These are phyloP conservation scores for Scarus forsteni DNA, from an alignment of 2,797 vertebrate genomes.

Conservation along the genomic window DNA sequence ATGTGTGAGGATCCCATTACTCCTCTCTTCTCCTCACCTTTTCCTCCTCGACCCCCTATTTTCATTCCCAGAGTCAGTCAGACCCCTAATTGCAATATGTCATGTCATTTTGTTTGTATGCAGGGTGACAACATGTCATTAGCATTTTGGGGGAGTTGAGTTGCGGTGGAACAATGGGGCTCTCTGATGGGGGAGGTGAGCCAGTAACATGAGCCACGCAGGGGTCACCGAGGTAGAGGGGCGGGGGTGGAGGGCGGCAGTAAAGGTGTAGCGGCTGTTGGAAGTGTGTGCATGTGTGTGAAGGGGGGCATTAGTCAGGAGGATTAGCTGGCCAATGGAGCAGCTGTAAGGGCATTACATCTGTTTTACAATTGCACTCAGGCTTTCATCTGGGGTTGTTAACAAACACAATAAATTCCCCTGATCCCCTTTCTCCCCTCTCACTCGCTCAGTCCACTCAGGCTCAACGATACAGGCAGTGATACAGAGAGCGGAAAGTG, in stretches of 20 bases:
- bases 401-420: conserved; percentile 86
- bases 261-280: conserved; percentile 73
- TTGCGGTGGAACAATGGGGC: conserved; percentile 72
- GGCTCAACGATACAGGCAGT: conserved; percentile 33
- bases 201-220: conserved; percentile 68
- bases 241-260: conserved; percentile 45
- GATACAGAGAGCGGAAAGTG: conserved; percentile 48
- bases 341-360: conserved; percentile 88
- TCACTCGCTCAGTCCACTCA: conserved; percentile 67
- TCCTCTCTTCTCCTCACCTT: conserved; percentile 25
- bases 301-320: conserved; percentile 80
- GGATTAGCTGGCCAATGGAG: conserved; percentile 85
- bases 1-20: conserved; percentile 1
- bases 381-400: conserved; percentile 86
- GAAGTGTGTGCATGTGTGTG: conserved; percentile 63
- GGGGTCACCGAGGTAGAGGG: conserved; percentile 65
- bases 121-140: conserved; percentile 74
- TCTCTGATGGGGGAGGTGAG: conserved; percentile 73
- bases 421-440: conserved; percentile 77
- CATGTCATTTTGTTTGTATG: conserved; percentile 75
- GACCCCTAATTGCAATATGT: conserved; percentile 70
- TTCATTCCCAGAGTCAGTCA: conserved; percentile 46
- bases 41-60: conserved; percentile 18
- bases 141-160: conserved; percentile 67
- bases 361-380: conserved; percentile 85